phyloP scores from a whole-genome alignment of 2,888 invertebrate species.

The Octonoba sinensis region DNA sequence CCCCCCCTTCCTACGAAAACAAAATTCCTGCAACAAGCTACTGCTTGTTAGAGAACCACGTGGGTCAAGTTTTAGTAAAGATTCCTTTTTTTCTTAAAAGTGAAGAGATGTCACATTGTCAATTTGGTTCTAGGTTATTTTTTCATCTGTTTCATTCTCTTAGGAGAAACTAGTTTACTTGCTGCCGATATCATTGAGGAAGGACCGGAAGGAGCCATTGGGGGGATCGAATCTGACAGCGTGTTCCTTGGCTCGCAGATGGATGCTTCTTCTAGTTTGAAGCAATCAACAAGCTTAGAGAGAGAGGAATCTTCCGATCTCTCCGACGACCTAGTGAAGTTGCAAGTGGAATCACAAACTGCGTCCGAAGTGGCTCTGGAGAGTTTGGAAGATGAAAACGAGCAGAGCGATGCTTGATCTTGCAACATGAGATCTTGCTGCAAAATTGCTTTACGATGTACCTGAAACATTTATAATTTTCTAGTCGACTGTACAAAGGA shows the following conservation, averaged over 20 bases:
- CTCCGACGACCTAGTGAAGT: constrained; percentile 3
- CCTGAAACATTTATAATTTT: constrained; percentile 50
- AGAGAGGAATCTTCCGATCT: constrained; percentile 6
- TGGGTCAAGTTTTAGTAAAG: no score
- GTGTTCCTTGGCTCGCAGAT: background rate
- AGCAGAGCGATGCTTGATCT: background rate
- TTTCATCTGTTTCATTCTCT: background rate
- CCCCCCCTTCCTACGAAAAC: no score
- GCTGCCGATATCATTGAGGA: constrained; percentile 33
- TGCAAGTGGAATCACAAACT: background rate
- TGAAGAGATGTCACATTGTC: no score
- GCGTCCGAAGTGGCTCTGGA: no score
- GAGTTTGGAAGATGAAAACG: background rate
- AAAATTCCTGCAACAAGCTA: no score
- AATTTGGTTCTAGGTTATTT: no score
- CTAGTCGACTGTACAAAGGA: constrained; percentile 42
- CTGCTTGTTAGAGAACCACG: no score
- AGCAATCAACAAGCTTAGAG: background rate
- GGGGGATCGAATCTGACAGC: constrained; percentile 18
- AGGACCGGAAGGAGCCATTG: constrained; percentile 47
- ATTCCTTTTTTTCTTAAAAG: no score
- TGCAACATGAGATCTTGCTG: constrained; percentile 8
- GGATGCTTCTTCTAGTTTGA: background rate
- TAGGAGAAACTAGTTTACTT: constrained; percentile 1
- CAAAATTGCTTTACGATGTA: constrained; percentile 37